Base-by-base conservation (phyloP, 2,113 vertebrate species). In the Mormyrus lacerda region DNA sequence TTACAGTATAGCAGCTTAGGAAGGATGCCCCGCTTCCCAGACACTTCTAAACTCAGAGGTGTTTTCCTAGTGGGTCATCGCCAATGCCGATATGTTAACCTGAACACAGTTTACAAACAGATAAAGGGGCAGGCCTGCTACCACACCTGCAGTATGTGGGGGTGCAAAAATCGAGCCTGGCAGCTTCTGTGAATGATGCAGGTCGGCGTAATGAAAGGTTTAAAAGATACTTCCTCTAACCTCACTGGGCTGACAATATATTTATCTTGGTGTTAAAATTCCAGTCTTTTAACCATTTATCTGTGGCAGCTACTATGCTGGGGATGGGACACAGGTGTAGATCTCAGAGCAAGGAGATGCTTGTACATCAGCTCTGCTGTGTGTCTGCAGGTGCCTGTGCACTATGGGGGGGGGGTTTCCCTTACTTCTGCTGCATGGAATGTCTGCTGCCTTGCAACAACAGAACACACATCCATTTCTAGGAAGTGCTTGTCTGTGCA, bases 151-250 rank as follows among this genome's bases (percentile, higher is more conserved):
- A 90, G 87, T 58, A 90, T 58, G 65, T 53, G 90, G 92, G 4
- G 15, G 90, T 91, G 90, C 91, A 92, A 91, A 94, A 94, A 95
- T 92, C 69, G 89, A 93, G 90, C 89, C 89, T 94, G 94, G 93
- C 94, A 94, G 90, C 90, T 90, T 90, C 88, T 90, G 90, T 69
- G 91, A 90, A 90, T 39, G 55, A 87, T 89, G 92, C 90, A 90
- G 90, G 92, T 90, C 89, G 90, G 85, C 90, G 76, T 91, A 87
- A 90, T 91, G 87, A 91, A 91, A 90, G 89, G 92, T 91, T 92
- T 92, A 92, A 92, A 93, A 91, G 90, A 89, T 89, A 9, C 91
- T 91, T 89, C 85, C 73, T 87, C 88, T 82, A 90, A 88, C 91
- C 88, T 92, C 84, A 42, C 79, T 58, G 61, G 90, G 85, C 85